phyloP scores from a whole-genome alignment of 1,140 invertebrate genomes.

The Trinorchestia longiramus region DNA sequence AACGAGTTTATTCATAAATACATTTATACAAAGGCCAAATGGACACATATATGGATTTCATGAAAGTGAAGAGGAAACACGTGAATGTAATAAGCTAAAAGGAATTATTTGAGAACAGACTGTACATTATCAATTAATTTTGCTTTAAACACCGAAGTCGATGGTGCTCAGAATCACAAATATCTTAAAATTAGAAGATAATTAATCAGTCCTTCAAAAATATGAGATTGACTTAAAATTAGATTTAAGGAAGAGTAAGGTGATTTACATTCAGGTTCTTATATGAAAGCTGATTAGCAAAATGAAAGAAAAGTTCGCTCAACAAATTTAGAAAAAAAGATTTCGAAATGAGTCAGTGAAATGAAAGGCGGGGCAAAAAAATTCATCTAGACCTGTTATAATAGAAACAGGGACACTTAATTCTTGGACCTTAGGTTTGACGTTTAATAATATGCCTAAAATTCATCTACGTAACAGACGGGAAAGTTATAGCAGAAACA shows the following conservation, averaged over 20 bases:
- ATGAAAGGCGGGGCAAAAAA: not conserved
- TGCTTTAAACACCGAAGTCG: not conserved
- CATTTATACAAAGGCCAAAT: slow-evolving; percentile 42
- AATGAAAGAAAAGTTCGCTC: not conserved
- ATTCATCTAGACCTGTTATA: not conserved
- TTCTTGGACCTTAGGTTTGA: not conserved
- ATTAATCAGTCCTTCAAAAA: not conserved
- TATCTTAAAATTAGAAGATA: slow-evolving; percentile 11
- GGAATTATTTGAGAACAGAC: slow-evolving; percentile 22
- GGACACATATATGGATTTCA: slow-evolving; percentile 44
- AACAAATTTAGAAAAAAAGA: not conserved
- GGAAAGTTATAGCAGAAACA: not conserved
- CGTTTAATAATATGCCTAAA: not conserved
- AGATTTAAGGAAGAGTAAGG: not conserved
- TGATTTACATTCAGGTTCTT: not conserved
- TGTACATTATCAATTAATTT: slow-evolving; percentile 6
- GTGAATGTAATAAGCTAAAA: not conserved
- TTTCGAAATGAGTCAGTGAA: not conserved
- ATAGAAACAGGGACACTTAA: not conserved
- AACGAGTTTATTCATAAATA: slow-evolving; percentile 55
- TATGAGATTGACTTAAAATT: not conserved
- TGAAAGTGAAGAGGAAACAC: slow-evolving; percentile 47
- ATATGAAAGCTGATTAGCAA: too few relatives aligned
- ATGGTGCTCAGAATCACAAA: not conserved
- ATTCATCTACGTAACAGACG: not conserved